These are phyloP conservation scores for Trichosurus vulpecula DNA, from an alignment of 2,797 vertebrate species.

Conservation along the genomic window DNA sequence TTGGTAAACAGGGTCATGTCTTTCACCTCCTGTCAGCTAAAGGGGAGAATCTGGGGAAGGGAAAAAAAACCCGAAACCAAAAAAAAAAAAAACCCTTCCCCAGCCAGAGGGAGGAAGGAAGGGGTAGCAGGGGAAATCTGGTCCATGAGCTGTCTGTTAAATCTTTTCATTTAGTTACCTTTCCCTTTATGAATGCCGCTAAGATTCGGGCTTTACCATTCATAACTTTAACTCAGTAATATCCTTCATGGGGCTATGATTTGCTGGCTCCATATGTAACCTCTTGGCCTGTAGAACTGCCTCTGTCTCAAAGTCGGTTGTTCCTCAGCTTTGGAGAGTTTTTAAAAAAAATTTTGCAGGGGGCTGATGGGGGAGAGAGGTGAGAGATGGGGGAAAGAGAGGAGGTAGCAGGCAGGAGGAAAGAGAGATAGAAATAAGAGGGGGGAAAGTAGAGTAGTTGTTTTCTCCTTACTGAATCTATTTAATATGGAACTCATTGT, in stretches of 20 bases:
- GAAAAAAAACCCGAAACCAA: not conserved
- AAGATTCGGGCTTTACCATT: conserved; percentile 86
- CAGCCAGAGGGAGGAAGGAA: conserved; percentile 58
- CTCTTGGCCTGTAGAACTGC: conserved; percentile 85
- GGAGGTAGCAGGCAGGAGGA: not conserved
- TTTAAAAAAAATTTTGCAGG: conserved; percentile 63
- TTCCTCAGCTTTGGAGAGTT: conserved; percentile 78
- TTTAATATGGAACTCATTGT: conserved; percentile 80
- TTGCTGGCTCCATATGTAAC: conserved; percentile 89
- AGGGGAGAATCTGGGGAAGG: rapidly evolving
- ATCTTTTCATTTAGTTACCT: conserved; percentile 85
- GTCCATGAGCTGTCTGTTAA: conserved; percentile 79
- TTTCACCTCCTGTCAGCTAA: conserved; percentile 58
- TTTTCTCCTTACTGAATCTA: conserved; percentile 55
- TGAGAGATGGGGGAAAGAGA: not conserved
- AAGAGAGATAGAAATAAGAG: conserved; percentile 34
- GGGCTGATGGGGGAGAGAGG: conserved; percentile 30
- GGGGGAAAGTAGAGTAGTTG: conserved; percentile 46
- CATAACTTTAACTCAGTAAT: conserved; percentile 89
- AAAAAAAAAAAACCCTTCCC: not conserved
- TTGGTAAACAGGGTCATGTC: conserved; percentile 51
- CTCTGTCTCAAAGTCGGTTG: conserved; percentile 83
- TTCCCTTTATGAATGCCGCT: conserved; percentile 86
- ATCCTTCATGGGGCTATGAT: conserved; percentile 86
- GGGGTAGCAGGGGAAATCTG: conserved; percentile 70